Evolutionary conservation across 2,797 vertebrate species (phyloP).

Genomic region (Brotula barbata): DNA sequence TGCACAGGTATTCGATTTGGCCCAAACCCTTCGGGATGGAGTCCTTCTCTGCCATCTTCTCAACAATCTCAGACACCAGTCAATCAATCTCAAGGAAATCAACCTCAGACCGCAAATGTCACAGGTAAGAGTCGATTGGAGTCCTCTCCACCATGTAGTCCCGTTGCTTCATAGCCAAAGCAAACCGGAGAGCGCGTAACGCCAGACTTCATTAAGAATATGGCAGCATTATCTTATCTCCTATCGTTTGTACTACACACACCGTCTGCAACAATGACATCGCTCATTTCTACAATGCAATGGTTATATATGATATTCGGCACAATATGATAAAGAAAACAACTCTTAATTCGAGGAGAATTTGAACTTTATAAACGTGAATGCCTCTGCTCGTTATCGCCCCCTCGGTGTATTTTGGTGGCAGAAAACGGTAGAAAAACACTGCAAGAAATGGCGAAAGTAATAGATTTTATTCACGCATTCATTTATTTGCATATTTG

Average conservation of each 20-base stretch:
- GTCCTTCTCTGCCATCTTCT: slow-evolving; percentile 95
- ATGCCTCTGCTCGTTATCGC: not conserved
- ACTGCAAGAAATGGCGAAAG: not conserved
- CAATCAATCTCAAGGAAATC: slow-evolving; percentile 96
- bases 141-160: not conserved
- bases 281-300: fast-evolving
- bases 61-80: slow-evolving; percentile 89
- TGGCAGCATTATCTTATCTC: not conserved
- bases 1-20: slow-evolving; percentile 95
- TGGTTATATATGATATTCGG: not conserved
- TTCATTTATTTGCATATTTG: fast-evolving
- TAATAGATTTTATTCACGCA: fast-evolving
- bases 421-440: not conserved
- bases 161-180: slow-evolving; percentile 5
- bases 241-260: fast-evolving
- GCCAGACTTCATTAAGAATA: slow-evolving; percentile 24
- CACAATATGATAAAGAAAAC: fast-evolving
- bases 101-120: slow-evolving; percentile 97
- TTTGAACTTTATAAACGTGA: slow-evolving; percentile 37
- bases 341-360: fast-evolving
- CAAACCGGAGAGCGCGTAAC: not conserved
- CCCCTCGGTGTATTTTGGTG: not conserved
- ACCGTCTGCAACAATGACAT: fast-evolving
- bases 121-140: slow-evolving; percentile 82
- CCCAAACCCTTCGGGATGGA: slow-evolving; percentile 94